A percentile compares a stretch with the other conserved stretches of the same genome.
phyloP scores from a whole-genome alignment of 2,797 vertebrate genomes.

The Heliangelus exortis region DNA sequence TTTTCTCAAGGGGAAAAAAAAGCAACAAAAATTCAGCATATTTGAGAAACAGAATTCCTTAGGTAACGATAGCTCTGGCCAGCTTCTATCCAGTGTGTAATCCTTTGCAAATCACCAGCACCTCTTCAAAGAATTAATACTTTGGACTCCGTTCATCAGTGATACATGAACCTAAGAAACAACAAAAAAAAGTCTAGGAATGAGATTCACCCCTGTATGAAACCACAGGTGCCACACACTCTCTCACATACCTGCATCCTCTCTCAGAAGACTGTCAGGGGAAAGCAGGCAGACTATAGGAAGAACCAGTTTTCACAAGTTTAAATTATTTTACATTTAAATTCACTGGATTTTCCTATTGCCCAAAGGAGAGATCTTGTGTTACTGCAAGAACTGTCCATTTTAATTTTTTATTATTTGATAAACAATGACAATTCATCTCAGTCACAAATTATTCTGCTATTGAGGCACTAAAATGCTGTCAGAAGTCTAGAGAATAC shows the following conservation, averaged over 20 bases:
- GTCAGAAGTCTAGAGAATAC: not conserved
- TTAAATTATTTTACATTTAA: not conserved
- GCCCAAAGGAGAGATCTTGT: not conserved
- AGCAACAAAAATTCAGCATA: not conserved
- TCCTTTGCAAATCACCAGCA: not conserved
- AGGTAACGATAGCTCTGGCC: not conserved
- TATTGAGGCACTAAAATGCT: not conserved
- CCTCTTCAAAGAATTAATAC: not conserved
- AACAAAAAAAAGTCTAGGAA: not conserved
- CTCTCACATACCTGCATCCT: not conserved
- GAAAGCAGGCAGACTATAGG: not conserved
- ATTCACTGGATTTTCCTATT: not conserved
- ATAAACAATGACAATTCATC: not conserved
- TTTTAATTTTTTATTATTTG: not conserved
- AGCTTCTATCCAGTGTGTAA: not conserved
- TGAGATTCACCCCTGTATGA: not conserved
- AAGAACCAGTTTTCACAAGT: not conserved
- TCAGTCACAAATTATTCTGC: not conserved
- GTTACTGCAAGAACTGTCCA: not conserved
- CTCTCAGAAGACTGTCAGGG: not conserved
- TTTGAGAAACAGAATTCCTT: not conserved
- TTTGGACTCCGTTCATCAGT: not conserved
- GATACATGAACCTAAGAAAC: not conserved
- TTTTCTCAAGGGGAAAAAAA: not conserved
- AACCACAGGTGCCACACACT: not conserved